phyloP scores from a whole-genome alignment of 2,888 invertebrate species.

The Acanthococcus lagerstroemiae region DNA sequence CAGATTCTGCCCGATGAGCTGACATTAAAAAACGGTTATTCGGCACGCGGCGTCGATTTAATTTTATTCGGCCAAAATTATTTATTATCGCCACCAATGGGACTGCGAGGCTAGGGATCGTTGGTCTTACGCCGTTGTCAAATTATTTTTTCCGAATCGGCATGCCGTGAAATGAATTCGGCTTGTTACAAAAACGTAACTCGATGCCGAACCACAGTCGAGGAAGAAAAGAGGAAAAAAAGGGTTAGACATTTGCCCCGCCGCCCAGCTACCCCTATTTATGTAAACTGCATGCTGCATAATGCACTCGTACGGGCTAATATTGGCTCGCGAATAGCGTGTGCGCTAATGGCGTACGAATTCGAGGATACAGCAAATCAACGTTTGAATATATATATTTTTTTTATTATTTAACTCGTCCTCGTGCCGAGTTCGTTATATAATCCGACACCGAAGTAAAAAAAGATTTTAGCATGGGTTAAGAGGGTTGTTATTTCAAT shows the following conservation, averaged over 20 bases:
- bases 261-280: neutral
- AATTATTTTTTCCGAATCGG: neutral
- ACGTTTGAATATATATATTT: neutral
- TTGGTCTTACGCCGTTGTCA: too few species aligned
- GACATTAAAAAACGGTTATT: neutral
- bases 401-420: neutral
- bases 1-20: too few species aligned
- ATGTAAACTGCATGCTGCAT: neutral
- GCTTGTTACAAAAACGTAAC: neutral
- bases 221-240: neutral
- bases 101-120: too few species aligned
- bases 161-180: neutral
- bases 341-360: conserved; percentile 4
- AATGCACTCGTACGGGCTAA: neutral
- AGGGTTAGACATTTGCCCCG: neutral
- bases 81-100: conserved; percentile 2
- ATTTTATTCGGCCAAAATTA: conserved; percentile 1
- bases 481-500: neutral
- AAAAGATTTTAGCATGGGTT: too few species aligned
- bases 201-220: neutral
- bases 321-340: neutral
- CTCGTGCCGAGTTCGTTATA: neutral
- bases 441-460: too few species aligned
- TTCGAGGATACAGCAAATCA: too few species aligned
- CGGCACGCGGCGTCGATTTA: neutral